phyloP scores from a whole-genome alignment of 92 coral and sea anemone genomes.

The Galaxea fascicularis region DNA sequence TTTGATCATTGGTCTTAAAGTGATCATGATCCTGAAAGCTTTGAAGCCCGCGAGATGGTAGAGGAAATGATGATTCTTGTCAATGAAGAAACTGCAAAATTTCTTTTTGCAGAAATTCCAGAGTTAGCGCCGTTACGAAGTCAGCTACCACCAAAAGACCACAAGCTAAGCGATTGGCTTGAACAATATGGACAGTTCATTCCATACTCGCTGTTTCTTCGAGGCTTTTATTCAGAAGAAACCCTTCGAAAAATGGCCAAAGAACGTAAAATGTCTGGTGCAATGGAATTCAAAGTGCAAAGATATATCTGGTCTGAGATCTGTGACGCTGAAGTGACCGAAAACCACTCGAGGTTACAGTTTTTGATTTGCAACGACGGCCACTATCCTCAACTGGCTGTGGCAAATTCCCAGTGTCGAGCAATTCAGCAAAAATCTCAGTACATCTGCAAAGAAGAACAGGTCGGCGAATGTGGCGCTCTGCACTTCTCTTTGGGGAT shows the following conservation, averaged over 20 bases:
- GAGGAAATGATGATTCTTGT: constrained; percentile 83
- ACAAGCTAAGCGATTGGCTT: constrained; percentile 66
- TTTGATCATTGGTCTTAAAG: constrained; percentile 40
- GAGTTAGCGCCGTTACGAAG: constrained; percentile 66
- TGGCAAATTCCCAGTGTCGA: constrained; percentile 65
- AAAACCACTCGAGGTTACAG: constrained; percentile 39
- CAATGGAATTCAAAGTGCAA: constrained; percentile 27
- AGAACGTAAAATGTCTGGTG: background rate
- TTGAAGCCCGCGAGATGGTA: constrained; percentile 73
- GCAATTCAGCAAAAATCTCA: constrained; percentile 61
- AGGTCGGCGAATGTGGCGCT: background rate
- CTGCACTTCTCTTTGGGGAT: constrained; percentile 46
- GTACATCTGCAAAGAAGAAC: constrained; percentile 58
- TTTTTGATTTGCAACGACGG: constrained; percentile 62
- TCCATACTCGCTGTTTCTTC: constrained; percentile 44
- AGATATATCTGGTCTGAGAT: constrained; percentile 54
- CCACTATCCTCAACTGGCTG: constrained; percentile 72
- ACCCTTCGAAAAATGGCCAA: background rate
- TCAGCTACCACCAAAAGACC: constrained; percentile 77
- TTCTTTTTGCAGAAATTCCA: constrained; percentile 40
- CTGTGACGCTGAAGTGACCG: constrained; percentile 19
- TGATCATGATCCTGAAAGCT: constrained; percentile 29
- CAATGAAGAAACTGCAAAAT: constrained; percentile 65
- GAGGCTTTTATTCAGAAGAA: constrained; percentile 30
- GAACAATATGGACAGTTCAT: constrained; percentile 34